phyloP scores from a whole-genome alignment of 1,140 invertebrate genomes.

The Calliopsis andreniformis region DNA sequence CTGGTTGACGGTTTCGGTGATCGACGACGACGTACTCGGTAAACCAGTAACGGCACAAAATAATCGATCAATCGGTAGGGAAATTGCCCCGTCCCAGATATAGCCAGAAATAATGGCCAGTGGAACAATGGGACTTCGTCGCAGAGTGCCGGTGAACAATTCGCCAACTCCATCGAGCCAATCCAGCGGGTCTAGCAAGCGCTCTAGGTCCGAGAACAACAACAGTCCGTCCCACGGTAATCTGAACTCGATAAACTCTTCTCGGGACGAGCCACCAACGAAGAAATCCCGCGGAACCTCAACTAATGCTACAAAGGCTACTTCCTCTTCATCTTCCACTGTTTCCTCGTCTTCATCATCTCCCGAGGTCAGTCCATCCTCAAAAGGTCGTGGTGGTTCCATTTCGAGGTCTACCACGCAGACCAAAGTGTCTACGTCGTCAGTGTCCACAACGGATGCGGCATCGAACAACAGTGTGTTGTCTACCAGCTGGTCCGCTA shows the following conservation, averaged over 20 bases:
- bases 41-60: constrained; percentile 44
- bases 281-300: constrained; percentile 76
- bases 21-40: constrained; percentile 43
- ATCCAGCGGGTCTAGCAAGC: constrained; percentile 71
- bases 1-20: constrained; percentile 36
- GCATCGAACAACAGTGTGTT: constrained; percentile 22
- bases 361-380: constrained; percentile 28
- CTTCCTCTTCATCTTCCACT: constrained; percentile 20
- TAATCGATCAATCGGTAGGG: constrained; percentile 39
- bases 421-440: constrained; percentile 40
- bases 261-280: constrained; percentile 72
- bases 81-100: constrained; percentile 31
- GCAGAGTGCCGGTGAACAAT: constrained; percentile 77
- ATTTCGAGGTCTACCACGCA: constrained; percentile 53
- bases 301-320: constrained; percentile 54
- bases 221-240: constrained; percentile 80
- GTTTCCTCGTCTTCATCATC: no score
- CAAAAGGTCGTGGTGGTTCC: constrained; percentile 52
- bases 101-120: constrained; percentile 72
- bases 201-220: constrained; percentile 79
- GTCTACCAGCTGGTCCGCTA: constrained; percentile 66
- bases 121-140: constrained; percentile 79
- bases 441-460: constrained; percentile 16
- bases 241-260: constrained; percentile 74
- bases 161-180: constrained; percentile 64